These are phyloP conservation scores for Tethea ocularis DNA, from an alignment of 2,888 invertebrate species.

Conservation along the genomic window DNA sequence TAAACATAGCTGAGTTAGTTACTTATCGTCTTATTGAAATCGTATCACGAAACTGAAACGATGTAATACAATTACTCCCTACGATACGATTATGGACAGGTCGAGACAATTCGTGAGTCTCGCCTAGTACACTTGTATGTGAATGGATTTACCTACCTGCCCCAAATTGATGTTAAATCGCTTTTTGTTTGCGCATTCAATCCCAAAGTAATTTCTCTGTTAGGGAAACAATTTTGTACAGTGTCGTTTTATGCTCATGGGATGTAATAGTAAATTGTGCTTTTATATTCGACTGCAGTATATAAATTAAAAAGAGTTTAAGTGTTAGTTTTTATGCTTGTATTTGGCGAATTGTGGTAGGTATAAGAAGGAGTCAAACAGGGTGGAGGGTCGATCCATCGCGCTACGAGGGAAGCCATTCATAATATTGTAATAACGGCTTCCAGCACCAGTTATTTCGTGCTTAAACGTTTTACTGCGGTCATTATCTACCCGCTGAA, in stretches of 20 bases:
- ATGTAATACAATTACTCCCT: background rate
- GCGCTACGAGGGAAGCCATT: constrained; percentile 71
- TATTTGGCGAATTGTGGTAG: background rate
- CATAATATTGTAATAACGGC: constrained; percentile 84
- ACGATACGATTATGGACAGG: constrained; percentile 7
- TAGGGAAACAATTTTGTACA: constrained; percentile 62
- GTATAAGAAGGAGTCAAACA: constrained; percentile 23
- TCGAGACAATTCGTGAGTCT: constrained; percentile 13
- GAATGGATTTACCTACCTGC: constrained; percentile 27
- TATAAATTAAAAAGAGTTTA: background rate
- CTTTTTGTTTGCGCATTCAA: constrained; percentile 71
- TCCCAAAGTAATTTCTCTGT: constrained; percentile 64
- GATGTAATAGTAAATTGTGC: constrained; percentile 24
- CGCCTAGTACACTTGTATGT: constrained; percentile 7
- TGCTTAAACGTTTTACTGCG: constrained; percentile 84
- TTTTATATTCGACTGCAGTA: background rate
- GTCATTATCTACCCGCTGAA: constrained; percentile 83
- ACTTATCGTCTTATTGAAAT: background rate
- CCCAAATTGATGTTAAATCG: constrained; percentile 71
- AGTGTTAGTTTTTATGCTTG: background rate
- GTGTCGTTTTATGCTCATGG: constrained; percentile 46
- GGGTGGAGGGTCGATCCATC: constrained; percentile 35
- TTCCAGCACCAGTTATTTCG: constrained; percentile 81
- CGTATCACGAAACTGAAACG: background rate
- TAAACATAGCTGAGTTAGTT: background rate